Conservation (phyloP, 2,888 invertebrate genomes). For the Mimachlamys varia region DNA sequence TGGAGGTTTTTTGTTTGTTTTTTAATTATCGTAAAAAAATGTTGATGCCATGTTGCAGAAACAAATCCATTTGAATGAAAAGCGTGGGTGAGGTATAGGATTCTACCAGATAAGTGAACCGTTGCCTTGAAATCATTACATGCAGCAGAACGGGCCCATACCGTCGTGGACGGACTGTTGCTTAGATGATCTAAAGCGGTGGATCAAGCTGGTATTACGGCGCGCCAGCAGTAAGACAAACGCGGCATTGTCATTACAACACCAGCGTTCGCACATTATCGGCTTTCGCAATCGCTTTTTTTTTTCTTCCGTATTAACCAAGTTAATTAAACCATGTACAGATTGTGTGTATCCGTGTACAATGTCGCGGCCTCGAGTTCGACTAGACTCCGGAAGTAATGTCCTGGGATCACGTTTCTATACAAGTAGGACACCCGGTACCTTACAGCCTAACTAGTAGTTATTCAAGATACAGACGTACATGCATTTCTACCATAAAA, state of each 20-base stretch:
- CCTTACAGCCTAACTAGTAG: neutral
- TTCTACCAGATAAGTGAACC: neutral
- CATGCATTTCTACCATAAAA: neutral
- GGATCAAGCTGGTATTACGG: neutral
- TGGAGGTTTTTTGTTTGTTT: no score
- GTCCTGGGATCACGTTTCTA: neutral
- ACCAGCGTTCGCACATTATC: neutral
- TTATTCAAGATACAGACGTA: neutral
- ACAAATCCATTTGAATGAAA: no score
- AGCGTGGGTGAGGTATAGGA: no score
- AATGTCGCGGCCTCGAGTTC: neutral
- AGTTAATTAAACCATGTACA: conserved; percentile 21
- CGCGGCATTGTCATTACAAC: neutral
- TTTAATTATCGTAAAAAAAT: no score
- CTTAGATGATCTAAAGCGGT: no score
- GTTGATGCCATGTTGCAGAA: no score
- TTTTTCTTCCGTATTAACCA: neutral
- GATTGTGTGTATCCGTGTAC: neutral
- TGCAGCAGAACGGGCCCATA: no score
- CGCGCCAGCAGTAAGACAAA: neutral
- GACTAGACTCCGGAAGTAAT: neutral
- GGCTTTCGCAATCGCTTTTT: neutral
- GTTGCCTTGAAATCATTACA: neutral
- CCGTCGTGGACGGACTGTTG: no score
- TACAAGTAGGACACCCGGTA: neutral